Conservation (phyloP, 2,113 vertebrate genomes). For the Brachirus orientalis region DNA sequence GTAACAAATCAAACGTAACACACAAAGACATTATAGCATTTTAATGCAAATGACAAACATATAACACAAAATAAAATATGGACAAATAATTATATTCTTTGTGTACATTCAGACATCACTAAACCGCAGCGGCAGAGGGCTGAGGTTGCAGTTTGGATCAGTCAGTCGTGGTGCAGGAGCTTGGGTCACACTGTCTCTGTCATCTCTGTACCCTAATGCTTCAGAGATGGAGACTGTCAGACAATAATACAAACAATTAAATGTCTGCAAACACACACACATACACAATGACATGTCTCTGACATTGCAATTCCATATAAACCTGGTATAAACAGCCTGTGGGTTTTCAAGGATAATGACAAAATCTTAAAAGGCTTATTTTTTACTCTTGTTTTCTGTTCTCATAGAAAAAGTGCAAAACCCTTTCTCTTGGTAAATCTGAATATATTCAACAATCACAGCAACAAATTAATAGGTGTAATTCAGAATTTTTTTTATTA, state of each 20-base stretch:
- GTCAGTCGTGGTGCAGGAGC: conserved; percentile 39
- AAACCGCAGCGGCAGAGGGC: conserved; percentile 59
- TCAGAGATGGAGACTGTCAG: conserved; percentile 23
- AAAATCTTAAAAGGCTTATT: no score
- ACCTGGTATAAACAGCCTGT: not conserved
- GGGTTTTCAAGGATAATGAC: not conserved
- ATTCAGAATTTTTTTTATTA: no score
- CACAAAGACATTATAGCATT: conserved; percentile 44
- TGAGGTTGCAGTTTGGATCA: conserved; percentile 33
- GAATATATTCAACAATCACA: not conserved
- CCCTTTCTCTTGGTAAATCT: not conserved
- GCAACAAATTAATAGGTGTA: not conserved
- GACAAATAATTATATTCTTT: conserved; percentile 65
- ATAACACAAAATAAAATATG: conserved; percentile 62
- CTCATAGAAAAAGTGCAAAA: no score
- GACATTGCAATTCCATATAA: not conserved
- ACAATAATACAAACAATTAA: conserved; percentile 17
- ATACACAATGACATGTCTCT: not conserved
- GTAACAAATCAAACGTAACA: conserved; percentile 43
- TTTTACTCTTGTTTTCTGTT: no score
- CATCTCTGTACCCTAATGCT: conserved; percentile 35
- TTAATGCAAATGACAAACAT: conserved; percentile 70
- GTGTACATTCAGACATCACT: conserved; percentile 76
- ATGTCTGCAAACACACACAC: not conserved
- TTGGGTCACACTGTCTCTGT: conserved; percentile 48